phyloP scores from a whole-genome alignment of 2,113 vertebrate genomes.

The Oxyruncus cristatus region DNA sequence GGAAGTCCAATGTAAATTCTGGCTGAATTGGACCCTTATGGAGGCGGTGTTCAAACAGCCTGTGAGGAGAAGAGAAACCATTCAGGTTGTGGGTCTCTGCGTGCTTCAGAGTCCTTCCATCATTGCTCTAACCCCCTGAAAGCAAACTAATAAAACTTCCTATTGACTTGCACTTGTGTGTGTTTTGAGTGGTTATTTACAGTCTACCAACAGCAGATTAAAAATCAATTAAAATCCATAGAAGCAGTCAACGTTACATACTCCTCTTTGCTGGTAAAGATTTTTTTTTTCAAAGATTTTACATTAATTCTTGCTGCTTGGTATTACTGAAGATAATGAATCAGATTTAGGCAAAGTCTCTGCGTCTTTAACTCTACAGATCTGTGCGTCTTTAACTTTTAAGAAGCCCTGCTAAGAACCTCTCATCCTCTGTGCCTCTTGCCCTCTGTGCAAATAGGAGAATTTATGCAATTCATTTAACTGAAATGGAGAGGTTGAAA shows the following conservation, averaged over 20 bases:
- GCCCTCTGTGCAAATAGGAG: background rate
- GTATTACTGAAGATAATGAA: conserved; percentile 60
- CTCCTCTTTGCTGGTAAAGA: conserved; percentile 58
- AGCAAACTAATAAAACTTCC: conserved; percentile 67
- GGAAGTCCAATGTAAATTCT: conserved; percentile 26
- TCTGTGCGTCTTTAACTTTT: background rate
- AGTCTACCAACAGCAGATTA: conserved; percentile 67
- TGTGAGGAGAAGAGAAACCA: conserved; percentile 37
- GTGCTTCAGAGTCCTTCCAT: conserved; percentile 8
- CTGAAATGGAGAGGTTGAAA: conserved; percentile 37
- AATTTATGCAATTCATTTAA: conserved; percentile 32
- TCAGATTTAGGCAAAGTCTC: conserved; percentile 35
- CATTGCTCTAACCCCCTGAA: conserved; percentile 62
- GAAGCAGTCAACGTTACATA: conserved; percentile 51
- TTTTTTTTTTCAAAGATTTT: conserved; percentile 71
- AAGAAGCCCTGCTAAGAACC: background rate
- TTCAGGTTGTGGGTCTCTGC: background rate
- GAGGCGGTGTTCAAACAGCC: conserved; percentile 15
- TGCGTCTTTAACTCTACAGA: background rate
- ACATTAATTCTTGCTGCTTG: conserved; percentile 63
- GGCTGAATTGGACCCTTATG: background rate
- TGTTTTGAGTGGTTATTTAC: conserved; percentile 69
- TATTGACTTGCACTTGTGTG: conserved; percentile 53
- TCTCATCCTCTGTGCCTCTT: background rate
- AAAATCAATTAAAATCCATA: conserved; percentile 78